These are phyloP conservation scores for Platycheirus albimanus DNA, from an alignment of 2,888 invertebrate species.

Conservation along the genomic window DNA sequence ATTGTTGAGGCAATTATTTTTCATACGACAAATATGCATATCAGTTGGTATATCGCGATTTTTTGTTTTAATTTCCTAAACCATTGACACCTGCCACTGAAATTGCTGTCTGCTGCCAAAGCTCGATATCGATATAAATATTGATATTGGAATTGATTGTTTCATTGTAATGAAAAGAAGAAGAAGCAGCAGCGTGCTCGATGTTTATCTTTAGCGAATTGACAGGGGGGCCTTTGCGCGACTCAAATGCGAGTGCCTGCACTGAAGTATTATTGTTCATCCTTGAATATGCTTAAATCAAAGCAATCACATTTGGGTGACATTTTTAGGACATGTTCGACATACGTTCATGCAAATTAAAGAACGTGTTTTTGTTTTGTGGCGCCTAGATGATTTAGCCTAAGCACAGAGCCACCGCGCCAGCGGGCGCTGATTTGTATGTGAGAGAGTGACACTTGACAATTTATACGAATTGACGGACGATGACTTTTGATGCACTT, in stretches of 20 bases:
- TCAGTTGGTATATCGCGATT: conserved; percentile 45
- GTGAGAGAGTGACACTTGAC: conserved; percentile 19
- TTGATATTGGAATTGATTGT: conserved; percentile 45
- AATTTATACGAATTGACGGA: conserved; percentile 26
- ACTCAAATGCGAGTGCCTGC: conserved; percentile 36
- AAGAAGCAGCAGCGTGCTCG: conserved; percentile 41
- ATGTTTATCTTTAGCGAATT: conserved; percentile 65
- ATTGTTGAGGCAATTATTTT: conserved; percentile 66
- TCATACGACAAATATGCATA: conserved; percentile 71
- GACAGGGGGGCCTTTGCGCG: conserved; percentile 27
- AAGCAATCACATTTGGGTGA: conserved; percentile 68
- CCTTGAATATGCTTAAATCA: conserved; percentile 73
- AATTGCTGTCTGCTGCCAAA: conserved; percentile 51
- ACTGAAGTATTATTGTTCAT: conserved; percentile 51
- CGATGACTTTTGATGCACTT: conserved; percentile 13
- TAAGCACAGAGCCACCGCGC: not conserved
- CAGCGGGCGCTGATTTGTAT: conserved; percentile 8
- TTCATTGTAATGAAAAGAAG: conserved; percentile 47
- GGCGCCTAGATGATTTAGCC: conserved; percentile 53
- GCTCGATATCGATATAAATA: conserved; percentile 39
- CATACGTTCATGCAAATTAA: conserved; percentile 63
- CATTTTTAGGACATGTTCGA: conserved; percentile 71
- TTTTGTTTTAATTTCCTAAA: conserved; percentile 57
- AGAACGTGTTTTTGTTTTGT: conserved; percentile 55
- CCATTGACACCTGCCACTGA: conserved; percentile 68